phyloP scores from a whole-genome alignment of 2,113 vertebrate genomes.

The Cottus gobio region DNA sequence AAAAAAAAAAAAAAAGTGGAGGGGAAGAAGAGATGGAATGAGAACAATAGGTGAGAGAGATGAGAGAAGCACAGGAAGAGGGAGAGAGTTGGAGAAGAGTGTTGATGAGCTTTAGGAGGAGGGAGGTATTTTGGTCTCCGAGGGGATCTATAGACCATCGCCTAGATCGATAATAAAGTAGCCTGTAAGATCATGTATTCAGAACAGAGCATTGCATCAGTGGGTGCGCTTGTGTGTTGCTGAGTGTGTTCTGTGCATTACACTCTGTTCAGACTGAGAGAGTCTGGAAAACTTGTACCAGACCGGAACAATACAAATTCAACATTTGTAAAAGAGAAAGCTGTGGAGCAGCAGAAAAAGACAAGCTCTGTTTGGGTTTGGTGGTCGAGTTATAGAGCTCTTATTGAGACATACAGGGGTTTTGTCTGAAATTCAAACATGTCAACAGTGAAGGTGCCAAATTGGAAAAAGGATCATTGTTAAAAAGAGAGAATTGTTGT shows the following conservation, averaged over 20 bases:
- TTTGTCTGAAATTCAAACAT: conserved; percentile 32
- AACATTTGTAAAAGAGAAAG: conserved; percentile 51
- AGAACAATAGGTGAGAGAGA: conserved; percentile 33
- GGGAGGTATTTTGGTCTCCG: conserved; percentile 26
- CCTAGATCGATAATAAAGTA: conserved; percentile 54
- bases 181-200: conserved; percentile 62
- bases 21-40: conserved; percentile 10
- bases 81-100: conserved; percentile 42
- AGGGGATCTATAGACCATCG: conserved; percentile 42
- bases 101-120: conserved; percentile 50
- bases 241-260: conserved; percentile 38
- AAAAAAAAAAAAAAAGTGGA: conserved; percentile 1
- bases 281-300: conserved; percentile 53
- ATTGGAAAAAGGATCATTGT: not conserved
- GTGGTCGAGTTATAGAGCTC: not conserved
- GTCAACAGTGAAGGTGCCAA: conserved; percentile 9
- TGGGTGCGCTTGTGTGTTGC: conserved; percentile 35
- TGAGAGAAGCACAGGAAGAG: conserved; percentile 25
- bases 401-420: not conserved
- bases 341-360: conserved; percentile 38
- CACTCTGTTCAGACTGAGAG: conserved; percentile 45
- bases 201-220: conserved; percentile 63
- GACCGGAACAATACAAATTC: conserved; percentile 49
- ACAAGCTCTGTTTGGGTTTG: conserved; percentile 19
- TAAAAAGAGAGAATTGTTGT: conserved; percentile 10